Conservation (phyloP, 2,888 invertebrate species). For the Pseudoips prasinana region DNA sequence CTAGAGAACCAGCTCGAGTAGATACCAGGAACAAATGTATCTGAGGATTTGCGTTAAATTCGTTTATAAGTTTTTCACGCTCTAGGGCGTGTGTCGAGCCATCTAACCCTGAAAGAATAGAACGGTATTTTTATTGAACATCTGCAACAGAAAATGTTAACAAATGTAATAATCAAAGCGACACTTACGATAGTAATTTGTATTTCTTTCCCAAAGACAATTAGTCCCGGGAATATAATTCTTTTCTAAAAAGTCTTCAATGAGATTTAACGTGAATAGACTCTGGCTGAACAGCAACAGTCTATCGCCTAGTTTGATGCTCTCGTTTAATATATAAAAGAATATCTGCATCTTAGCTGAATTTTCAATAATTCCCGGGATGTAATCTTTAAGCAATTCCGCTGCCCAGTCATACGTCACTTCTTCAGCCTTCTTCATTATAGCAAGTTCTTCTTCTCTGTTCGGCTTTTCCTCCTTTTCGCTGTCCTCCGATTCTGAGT, state of each 20-base stretch:
- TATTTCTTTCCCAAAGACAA: slow-evolving; percentile 92
- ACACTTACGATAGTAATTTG: slow-evolving; percentile 94
- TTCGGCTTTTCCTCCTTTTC: slow-evolving; percentile 83
- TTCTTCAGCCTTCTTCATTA: slow-evolving; percentile 87
- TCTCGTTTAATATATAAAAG: slow-evolving; percentile 94
- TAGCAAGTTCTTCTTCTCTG: slow-evolving; percentile 79
- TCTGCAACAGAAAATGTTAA: background rate
- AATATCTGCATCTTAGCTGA: slow-evolving; percentile 98
- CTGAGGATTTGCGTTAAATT: slow-evolving; percentile 94
- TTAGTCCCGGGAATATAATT: slow-evolving; percentile 86
- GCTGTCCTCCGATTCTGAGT: slow-evolving; percentile 78
- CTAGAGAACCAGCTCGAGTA: slow-evolving; percentile 97
- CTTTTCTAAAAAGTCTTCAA: slow-evolving; percentile 95
- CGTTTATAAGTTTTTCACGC: slow-evolving; percentile 97
- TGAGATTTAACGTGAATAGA: slow-evolving; percentile 95
- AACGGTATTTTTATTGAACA: background rate
- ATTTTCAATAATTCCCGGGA: slow-evolving; percentile 94
- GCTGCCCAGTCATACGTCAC: slow-evolving; percentile 95
- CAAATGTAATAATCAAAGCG: background rate
- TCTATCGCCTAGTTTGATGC: slow-evolving; percentile 93
- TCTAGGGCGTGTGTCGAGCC: slow-evolving; percentile 97
- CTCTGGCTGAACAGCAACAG: slow-evolving; percentile 98
- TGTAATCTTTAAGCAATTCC: slow-evolving; percentile 91
- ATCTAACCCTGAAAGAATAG: slow-evolving; percentile 87
- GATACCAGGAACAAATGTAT: slow-evolving; percentile 97